Evolutionary conservation across 2,888 invertebrate species (phyloP).

Genomic region (Aelia acuminata): DNA sequence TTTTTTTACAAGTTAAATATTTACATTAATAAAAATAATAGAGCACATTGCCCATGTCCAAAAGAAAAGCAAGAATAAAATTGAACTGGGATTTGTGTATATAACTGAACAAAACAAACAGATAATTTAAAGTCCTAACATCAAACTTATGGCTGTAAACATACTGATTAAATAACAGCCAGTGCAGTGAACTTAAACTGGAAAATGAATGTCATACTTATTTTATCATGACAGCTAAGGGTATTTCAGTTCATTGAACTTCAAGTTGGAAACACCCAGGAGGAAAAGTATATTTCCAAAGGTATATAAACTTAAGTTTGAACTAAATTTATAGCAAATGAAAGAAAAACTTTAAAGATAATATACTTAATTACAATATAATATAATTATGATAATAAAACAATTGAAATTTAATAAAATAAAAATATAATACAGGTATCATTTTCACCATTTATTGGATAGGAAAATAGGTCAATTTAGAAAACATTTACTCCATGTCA

Average conservation of each 20-base stretch:
- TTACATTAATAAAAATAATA: not conserved
- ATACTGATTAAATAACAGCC: not conserved
- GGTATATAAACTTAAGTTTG: not conserved
- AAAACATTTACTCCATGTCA: not conserved
- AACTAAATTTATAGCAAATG: not conserved
- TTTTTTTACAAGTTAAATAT: not conserved
- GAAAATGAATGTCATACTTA: not conserved
- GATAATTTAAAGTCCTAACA: slow-evolving; percentile 5
- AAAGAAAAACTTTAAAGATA: not conserved
- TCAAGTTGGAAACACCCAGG: not conserved
- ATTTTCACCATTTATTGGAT: not conserved
- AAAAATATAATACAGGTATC: too few species aligned
- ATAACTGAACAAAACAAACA: not conserved
- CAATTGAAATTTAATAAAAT: not conserved
- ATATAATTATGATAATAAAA: too few species aligned
- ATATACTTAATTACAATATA: not conserved
- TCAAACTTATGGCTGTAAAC: not conserved
- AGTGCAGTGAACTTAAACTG: not conserved
- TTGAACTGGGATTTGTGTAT: slow-evolving; percentile 2
- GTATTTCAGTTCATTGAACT: not conserved
- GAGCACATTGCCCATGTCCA: not conserved
- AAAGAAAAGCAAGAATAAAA: not conserved
- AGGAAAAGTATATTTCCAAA: not conserved
- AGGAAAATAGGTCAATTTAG: not conserved
- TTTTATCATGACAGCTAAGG: not conserved